phyloP scores from a whole-genome alignment of 1,140 invertebrate genomes.

The Zaprionus lachaisei region DNA sequence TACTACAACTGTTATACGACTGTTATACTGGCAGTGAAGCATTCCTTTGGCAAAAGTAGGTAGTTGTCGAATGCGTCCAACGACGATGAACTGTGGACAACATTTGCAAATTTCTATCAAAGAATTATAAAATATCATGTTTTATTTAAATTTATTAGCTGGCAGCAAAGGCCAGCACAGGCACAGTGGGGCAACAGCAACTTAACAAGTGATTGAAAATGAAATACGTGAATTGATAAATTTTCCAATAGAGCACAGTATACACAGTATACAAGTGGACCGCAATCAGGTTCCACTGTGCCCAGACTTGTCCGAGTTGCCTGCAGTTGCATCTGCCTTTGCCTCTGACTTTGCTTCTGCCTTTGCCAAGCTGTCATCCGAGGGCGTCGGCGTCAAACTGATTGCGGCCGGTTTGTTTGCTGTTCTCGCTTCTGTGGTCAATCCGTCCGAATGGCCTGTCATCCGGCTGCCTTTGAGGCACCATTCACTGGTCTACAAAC shows the following conservation, averaged over 20 bases:
- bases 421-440: slow-evolving; percentile 8
- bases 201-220: not conserved
- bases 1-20: not conserved
- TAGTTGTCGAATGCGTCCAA: not conserved
- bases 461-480: slow-evolving; percentile 42
- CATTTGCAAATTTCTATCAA: not conserved
- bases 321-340: too few relatives aligned
- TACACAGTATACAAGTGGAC: not conserved
- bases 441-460: slow-evolving; percentile 26
- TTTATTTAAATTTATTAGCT: not conserved
- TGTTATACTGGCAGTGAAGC: not conserved
- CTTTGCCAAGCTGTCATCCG: not conserved
- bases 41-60: too few relatives aligned
- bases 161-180: not conserved
- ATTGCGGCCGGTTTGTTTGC: slow-evolving; percentile 26
- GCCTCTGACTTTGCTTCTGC: not conserved
- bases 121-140: not conserved
- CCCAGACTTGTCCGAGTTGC: not conserved
- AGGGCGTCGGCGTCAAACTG: slow-evolving; percentile 2
- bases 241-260: not conserved
- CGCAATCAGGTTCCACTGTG: not conserved
- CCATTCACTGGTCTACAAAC: slow-evolving; percentile 31
- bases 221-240: not conserved
- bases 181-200: not conserved
- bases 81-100: not conserved